phyloP scores from a whole-genome alignment of 2,113 vertebrate genomes.

The Aythya baeri region DNA sequence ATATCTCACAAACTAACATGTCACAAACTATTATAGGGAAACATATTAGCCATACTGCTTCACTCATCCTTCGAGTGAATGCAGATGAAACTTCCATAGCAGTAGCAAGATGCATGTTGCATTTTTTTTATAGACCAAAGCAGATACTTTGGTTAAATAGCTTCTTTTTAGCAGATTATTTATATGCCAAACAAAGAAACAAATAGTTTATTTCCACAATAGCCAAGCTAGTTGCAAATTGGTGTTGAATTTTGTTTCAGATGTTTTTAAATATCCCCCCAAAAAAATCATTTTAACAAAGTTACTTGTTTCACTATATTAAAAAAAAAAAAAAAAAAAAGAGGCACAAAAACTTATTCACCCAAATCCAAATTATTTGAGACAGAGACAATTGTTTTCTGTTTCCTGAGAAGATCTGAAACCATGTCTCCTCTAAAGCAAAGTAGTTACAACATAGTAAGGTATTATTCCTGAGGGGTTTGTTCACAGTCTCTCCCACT shows the following conservation, averaged over 20 bases:
- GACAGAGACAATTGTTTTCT: background rate
- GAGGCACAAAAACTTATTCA: background rate
- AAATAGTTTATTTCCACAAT: background rate
- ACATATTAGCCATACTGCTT: background rate
- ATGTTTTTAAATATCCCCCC: background rate
- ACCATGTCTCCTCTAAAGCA: background rate
- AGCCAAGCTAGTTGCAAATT: background rate
- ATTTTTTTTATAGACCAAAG: background rate
- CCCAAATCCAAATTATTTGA: background rate
- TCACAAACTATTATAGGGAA: background rate
- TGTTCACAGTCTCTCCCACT: background rate
- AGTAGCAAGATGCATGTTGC: background rate
- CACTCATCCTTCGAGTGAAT: background rate
- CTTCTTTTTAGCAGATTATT: background rate
- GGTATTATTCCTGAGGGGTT: background rate
- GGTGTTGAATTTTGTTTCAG: background rate
- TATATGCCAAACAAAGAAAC: background rate
- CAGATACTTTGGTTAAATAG: background rate
- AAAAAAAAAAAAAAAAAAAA: background rate
- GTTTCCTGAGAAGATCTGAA: background rate
- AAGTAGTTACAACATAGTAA: background rate
- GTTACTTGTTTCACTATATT: background rate
- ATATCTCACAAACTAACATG: background rate
- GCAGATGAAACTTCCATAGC: background rate
- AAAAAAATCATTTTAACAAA: background rate